Evolutionary conservation across 2,113 vertebrate species (phyloP).

Genomic region (Thunnus maccoyii): DNA sequence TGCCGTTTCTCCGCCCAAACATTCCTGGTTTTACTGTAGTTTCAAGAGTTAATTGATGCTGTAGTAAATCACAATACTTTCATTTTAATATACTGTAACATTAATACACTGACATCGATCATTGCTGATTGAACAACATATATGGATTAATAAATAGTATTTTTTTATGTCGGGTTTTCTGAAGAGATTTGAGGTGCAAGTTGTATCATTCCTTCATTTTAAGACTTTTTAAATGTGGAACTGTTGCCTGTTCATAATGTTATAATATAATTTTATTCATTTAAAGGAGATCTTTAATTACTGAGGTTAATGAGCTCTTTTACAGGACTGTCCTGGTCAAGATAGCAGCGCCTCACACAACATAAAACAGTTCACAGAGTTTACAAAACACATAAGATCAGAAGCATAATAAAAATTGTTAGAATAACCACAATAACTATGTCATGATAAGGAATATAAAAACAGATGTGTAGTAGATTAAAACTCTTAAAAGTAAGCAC

Average conservation of each 20-base stretch:
- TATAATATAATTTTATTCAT: no score
- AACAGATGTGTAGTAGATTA: background rate
- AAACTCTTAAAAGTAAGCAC: no score
- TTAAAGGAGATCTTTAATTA: no score
- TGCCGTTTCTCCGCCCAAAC: background rate
- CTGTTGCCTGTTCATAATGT: background rate
- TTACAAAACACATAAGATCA: background rate
- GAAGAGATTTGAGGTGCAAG: no score
- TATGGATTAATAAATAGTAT: background rate
- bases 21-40: background rate
- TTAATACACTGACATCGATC: background rate
- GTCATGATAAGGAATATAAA: background rate
- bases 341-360: background rate
- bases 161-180: background rate
- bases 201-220: background rate
- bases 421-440: background rate
- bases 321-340: background rate
- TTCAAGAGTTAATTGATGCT: background rate
- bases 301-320: background rate
- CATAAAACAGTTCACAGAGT: no score
- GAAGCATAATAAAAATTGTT: background rate
- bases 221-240: background rate
- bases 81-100: background rate
- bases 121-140: background rate
- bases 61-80: background rate